phyloP scores from a whole-genome alignment of 1,140 invertebrate genomes.

The Apis dorsata region DNA sequence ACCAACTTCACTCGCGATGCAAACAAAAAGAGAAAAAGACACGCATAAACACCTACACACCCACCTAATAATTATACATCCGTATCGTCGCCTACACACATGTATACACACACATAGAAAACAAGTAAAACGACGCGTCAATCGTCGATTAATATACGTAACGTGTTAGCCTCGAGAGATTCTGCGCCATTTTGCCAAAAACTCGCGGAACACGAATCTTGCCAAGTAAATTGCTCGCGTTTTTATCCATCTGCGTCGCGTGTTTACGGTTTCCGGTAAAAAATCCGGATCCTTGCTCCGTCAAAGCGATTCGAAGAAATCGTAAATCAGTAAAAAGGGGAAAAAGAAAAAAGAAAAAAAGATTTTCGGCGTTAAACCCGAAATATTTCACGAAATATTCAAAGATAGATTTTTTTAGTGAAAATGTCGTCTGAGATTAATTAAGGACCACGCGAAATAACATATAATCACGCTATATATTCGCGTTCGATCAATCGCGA shows the following conservation, averaged over 20 bases:
- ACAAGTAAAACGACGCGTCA: neutral
- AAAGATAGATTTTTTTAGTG: neutral
- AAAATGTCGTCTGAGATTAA: neutral
- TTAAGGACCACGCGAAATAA: too few relatives aligned
- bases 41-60: slow-evolving; percentile 30
- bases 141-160: slow-evolving; percentile 8
- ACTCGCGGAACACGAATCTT: slow-evolving; percentile 5
- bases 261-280: slow-evolving; percentile 5
- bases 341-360: neutral
- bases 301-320: neutral
- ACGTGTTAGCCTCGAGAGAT: slow-evolving; percentile 40
- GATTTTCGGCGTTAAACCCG: too few relatives aligned
- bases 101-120: too few relatives aligned
- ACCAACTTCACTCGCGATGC: slow-evolving; percentile 10
- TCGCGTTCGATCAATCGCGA: too few relatives aligned
- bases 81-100: slow-evolving; percentile 24
- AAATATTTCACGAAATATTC: neutral
- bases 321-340: too few relatives aligned
- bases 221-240: slow-evolving; percentile 8
- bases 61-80: slow-evolving; percentile 21
- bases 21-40: slow-evolving; percentile 14
- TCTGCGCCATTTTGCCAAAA: slow-evolving; percentile 41
- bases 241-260: neutral
- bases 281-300: neutral
- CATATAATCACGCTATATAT: too few relatives aligned